Base-by-base conservation (phyloP, 2,888 invertebrate genomes). In the Chrysolina americana region DNA sequence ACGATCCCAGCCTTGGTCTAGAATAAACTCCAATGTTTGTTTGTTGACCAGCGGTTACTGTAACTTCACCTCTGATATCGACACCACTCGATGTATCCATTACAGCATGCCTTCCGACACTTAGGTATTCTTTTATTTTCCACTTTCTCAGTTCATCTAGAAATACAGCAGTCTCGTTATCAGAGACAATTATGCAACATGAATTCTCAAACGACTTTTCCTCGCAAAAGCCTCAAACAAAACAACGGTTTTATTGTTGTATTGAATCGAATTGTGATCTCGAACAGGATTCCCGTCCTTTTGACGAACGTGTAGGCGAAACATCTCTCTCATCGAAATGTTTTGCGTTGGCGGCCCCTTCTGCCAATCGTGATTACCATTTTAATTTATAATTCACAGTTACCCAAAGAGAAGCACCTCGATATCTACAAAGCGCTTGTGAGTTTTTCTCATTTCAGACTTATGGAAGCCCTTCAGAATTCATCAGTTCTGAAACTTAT, bases 181-280 rank as follows among this genome's bases (percentile, higher is more conserved):
- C 4, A 8, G 6, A 36, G 36, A 36, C 8, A 36, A 36, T 36
- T 36, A 36, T 36, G 36, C 36, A 36, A 6, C 36, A 8, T 36
- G 8, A 3, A 36, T 36, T 36, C 36, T 36, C 8, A 17, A 17
- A 17, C 13, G 23, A 13, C 21, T 23, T 23, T 23, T 59, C 23
- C 28, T 66, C 66, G 50, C 11, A 36, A 48, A 64, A 4, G 65
- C 53, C 28, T 28, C 53, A 23, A 62, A 44, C 64, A 47, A 66
- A 69, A 68, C 21, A 63, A 63, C 19, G 19, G 28, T n/a, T 65
- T 53, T 23, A 59, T 17, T n/a, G 11, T 23, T 17, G 65, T 21
- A 56, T 56, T 59, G 36, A 17, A 59, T 59, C 13, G 23, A 36
- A n/a, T 36, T 23, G n/a, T 15, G 28, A 59, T n/a, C 28, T 23